These are phyloP conservation scores for Parotia lawesii DNA, from an alignment of 2,113 vertebrate species.

Conservation along the genomic window DNA sequence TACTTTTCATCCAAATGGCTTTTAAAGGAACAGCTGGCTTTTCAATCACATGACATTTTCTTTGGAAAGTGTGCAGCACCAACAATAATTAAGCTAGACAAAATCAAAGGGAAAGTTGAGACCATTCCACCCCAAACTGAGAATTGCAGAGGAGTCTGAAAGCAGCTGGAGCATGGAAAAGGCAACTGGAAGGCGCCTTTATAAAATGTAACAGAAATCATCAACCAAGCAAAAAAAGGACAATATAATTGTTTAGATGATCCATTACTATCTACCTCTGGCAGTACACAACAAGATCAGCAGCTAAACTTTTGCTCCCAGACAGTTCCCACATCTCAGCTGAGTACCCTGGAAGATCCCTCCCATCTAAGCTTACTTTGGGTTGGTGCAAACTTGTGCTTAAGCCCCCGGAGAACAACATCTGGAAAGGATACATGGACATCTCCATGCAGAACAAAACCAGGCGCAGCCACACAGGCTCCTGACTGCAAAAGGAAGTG, in stretches of 20 bases:
- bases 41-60: background rate
- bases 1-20: background rate
- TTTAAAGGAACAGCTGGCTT: background rate
- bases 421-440: background rate
- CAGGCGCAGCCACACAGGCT: accelerated
- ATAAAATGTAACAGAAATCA: background rate
- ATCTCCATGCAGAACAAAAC: background rate
- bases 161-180: background rate
- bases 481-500: background rate
- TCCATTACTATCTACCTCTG: background rate
- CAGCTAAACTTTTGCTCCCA: background rate
- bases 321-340: accelerated
- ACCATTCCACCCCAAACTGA: background rate
- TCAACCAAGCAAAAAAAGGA: background rate
- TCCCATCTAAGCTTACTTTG: background rate
- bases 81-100: background rate
- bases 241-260: background rate
- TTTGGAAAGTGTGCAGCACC: background rate
- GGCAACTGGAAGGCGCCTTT: background rate
- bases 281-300: background rate
- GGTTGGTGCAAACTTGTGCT: background rate
- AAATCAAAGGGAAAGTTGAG: background rate
- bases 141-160: background rate
- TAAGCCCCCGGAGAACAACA: background rate
- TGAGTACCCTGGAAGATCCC: background rate